Evolutionary conservation across 2,113 vertebrate species (phyloP), one percentile per base, ranked within the genome.

Genomic region (Calcarius ornatus): DNA sequence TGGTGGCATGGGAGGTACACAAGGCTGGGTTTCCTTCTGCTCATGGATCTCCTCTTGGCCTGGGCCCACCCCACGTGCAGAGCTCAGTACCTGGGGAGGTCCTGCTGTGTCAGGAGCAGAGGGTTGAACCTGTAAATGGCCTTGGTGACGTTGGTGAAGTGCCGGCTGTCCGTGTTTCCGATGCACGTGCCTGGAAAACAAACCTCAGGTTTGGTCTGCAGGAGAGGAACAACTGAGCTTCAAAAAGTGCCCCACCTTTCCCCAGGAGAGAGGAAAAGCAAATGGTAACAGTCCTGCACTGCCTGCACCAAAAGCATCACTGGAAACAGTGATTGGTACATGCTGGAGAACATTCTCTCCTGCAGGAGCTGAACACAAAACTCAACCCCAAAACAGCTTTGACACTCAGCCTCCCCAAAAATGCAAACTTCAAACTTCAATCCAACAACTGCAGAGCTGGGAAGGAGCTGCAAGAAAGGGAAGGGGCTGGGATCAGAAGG

Each of bases 151-250:
- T 98, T 98, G 40, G 83, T 94, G 92, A 98, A 99, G 92, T 99
- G 98, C 51, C 98, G 98, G 95, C 99, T 99, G 95, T 99, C 99
- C 6, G 99, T 99, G 95, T 98, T 99, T 47, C 96, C 99, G 47
- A 99, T 53, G 81, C 98, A 99, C 17, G 98, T 91, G 87, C 97
- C 99, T 99, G 71, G 66, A 92, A 91, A 87, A 86, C 38, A 92
- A 95, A 90, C 5, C 72, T 23, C 43, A 10, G 64, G 33, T 45
- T 95, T 25, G 35, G 5, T 66, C 20, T 54, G 70, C 45, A 25
- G 1, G 6, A 66, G 1, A 75, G 51, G 35, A 90, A 66, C 42
- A 25, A 50, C 1, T 90, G n/a, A 14, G 11, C 4, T 30, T 21
- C 40, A 2, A 9, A 25, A 42, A 57, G 5, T 4, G 35, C 65